Evolutionary conservation across 2,888 invertebrate species (phyloP).

Genomic region (Plusia festucae): DNA sequence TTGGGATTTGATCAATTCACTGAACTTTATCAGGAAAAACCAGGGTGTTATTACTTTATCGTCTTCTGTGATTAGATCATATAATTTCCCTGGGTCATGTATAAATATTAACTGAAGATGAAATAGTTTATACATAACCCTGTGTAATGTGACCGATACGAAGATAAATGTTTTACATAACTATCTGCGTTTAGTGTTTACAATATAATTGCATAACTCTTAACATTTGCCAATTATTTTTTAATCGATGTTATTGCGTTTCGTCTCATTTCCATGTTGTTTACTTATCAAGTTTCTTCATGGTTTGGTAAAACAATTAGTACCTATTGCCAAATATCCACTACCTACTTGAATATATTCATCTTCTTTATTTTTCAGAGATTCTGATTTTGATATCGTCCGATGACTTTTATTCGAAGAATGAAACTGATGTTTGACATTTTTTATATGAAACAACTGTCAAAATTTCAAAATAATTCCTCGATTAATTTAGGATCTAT

Average conservation of each 20-base stretch:
- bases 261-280: neutral
- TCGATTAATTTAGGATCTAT: no score
- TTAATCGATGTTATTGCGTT: conserved; percentile 25
- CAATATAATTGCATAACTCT: conserved; percentile 31
- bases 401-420: no score
- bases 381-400: no score
- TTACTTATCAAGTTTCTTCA: conserved; percentile 4
- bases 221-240: conserved; percentile 23
- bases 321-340: neutral
- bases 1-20: no score
- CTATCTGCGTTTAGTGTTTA: conserved; percentile 13
- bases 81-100: no score
- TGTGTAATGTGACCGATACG: conserved; percentile 27
- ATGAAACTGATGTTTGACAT: no score
- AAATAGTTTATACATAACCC: conserved; percentile 2
- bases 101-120: neutral
- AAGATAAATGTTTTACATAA: conserved; percentile 32
- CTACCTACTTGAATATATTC: neutral
- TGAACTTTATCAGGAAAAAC: no score
- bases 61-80: no score
- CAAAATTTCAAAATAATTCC: no score
- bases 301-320: neutral
- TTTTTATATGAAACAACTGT: no score
- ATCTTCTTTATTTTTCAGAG: no score
- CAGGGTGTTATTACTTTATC: no score